Evolutionary conservation across 2,888 invertebrate genomes (phyloP).

Genomic region (Drosophila buzzatii): DNA sequence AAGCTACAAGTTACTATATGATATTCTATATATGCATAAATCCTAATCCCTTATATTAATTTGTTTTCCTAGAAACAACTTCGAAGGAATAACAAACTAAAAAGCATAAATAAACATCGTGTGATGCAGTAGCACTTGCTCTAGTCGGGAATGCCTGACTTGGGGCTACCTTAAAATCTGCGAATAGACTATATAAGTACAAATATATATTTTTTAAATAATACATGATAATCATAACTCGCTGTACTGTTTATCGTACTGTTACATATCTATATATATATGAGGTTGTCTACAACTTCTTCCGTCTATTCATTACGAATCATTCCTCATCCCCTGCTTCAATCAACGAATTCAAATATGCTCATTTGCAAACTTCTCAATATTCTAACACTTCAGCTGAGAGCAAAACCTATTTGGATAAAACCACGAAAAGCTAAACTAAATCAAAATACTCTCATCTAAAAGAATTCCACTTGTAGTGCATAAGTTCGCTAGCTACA

Average conservation of each 20-base stretch:
- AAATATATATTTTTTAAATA: too few species aligned
- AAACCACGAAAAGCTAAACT: neutral
- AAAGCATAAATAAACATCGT: neutral
- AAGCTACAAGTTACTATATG: neutral
- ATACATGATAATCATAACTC: too few species aligned
- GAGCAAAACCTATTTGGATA: neutral
- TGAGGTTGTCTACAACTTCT: too few species aligned
- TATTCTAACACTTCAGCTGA: neutral
- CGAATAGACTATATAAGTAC: too few species aligned
- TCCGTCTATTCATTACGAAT: too few species aligned
- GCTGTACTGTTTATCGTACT: too few species aligned
- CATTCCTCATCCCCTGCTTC: neutral
- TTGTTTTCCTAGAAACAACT: neutral
- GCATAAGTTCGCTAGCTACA: neutral
- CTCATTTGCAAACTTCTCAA: neutral
- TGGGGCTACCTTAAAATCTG: neutral
- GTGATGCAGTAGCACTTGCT: neutral
- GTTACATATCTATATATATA: too few species aligned
- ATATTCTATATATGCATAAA: too few species aligned
- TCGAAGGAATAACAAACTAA: neutral
- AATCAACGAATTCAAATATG: neutral
- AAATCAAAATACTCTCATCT: neutral
- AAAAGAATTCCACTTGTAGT: neutral
- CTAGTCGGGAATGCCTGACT: neutral
- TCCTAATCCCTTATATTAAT: neutral